A percentile compares a stretch with the other conserved stretches of the same genome.
Conservation (phyloP, 2,113 vertebrate species). For the Calypte anna region DNA sequence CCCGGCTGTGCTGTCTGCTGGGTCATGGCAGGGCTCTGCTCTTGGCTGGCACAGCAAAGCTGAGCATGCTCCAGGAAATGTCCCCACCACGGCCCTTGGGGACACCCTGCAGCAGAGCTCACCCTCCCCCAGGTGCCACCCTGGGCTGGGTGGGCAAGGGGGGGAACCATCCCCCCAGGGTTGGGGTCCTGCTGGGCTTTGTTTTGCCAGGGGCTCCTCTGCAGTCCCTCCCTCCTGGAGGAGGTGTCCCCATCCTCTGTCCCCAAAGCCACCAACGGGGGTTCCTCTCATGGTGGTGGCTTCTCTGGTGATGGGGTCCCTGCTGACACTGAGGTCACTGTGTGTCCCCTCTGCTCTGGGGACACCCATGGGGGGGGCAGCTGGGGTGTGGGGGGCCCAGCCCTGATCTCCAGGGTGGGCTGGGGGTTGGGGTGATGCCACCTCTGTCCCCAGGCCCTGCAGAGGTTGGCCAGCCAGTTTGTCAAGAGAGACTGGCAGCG, state of each 20-base stretch:
- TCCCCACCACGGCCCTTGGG: not conserved
- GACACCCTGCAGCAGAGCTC: not conserved
- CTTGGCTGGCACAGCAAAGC: not conserved
- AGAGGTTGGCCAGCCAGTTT: slow-evolving; percentile 86
- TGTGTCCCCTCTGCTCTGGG: not conserved
- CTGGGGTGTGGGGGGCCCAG: fast-evolving
- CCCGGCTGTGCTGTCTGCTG: not conserved
- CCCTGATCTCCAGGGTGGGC: too few species aligned
- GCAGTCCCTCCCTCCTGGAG: not conserved
- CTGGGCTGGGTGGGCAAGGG: too few species aligned
- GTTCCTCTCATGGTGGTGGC: not conserved
- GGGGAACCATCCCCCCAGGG: fast-evolving
- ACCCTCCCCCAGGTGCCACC: fast-evolving
- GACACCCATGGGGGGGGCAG: not conserved
- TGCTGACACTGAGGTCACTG: not conserved
- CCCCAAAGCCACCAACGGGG: fast-evolving
- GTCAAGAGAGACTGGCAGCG: slow-evolving; percentile 88
- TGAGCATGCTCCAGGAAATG: not conserved
- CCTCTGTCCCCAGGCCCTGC: slow-evolving; percentile 79
- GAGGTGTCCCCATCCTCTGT: not conserved
- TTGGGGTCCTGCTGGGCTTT: not conserved
- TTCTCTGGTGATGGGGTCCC: not conserved
- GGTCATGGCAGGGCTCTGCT: not conserved
- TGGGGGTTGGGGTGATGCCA: fast-evolving
- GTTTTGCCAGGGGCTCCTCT: not conserved